Base-by-base conservation (phyloP, 2,888 invertebrate species). In the Scaeva pyrastri region DNA sequence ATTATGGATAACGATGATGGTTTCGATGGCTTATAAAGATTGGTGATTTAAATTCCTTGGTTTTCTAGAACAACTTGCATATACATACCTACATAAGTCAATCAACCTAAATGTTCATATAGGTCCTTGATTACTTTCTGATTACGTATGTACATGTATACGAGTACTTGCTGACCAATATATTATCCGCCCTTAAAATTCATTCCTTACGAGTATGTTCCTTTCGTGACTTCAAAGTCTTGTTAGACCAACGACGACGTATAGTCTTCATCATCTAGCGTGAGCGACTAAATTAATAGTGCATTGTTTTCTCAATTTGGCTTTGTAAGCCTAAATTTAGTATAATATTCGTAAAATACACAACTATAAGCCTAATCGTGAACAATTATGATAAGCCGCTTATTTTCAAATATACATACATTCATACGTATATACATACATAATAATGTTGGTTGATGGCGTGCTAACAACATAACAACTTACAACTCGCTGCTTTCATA, bases 351-450 rank as follows among this genome's bases (percentile, higher is more conserved):
- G 48, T 66, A 66, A 66, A 12, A 66, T 48, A 66, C 66, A 48
- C 48, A 48, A 36, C 16, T 66, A n/a, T n/a, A 66, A 66, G 48
- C 66, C 66, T 66, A 66, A 66, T 66, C 66, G 66, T 66, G 10
- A 48, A 66, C 66, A 66, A 66, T 66, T 66, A 66, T 66, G 66
- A 66, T 66, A 66, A 66, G 66, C 66, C 14, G 45, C 66, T 66
- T 66, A 66, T 66, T 48, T 48, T 36, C 31, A 41, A 66, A 36
- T 66, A 48, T 2, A 19, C 39, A 31, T 3, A 10, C 12, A 10
- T 39, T 11, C 7, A 7, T 31, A 39, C 12, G 12, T 39, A 39
- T 3, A 7, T 11, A 39, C 11, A n/a, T 39, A 39, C 5, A 5
- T 4, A 7, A 10, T 56, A 66, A 66, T 31, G 48, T 48, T 66